These are phyloP conservation scores for Microvelia longipes DNA, from an alignment of 1,140 invertebrate species.

Conservation along the genomic window DNA sequence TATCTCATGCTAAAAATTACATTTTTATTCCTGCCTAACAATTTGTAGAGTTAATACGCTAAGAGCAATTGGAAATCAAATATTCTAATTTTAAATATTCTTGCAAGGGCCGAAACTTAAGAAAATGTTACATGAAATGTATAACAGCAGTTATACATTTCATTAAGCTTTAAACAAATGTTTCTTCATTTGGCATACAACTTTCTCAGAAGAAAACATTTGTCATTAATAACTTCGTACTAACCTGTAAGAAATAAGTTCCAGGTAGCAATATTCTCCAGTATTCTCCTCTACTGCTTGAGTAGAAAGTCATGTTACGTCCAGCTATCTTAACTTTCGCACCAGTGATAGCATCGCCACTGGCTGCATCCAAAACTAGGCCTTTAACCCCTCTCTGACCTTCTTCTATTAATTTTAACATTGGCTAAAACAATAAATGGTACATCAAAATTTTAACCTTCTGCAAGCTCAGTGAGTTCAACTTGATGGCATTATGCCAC, in stretches of 20 bases:
- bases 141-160: too few relatives aligned
- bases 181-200: too few relatives aligned
- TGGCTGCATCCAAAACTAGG: background rate
- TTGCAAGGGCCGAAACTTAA: too few relatives aligned
- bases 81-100: too few relatives aligned
- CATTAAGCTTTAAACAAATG: too few relatives aligned
- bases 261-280: conserved; percentile 23
- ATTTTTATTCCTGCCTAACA: too few relatives aligned
- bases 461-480: background rate
- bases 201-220: too few relatives aligned
- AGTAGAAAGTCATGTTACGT: background rate
- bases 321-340: background rate
- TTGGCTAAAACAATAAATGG: conserved; percentile 36
- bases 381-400: conserved; percentile 6
- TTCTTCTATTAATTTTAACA: conserved; percentile 51
- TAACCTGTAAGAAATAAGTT: conserved; percentile 15
- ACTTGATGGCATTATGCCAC: background rate
- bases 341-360: background rate
- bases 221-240: too few relatives aligned
- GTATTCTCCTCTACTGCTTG: conserved; percentile 6
- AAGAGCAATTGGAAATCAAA: too few relatives aligned
- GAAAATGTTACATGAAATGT: too few relatives aligned
- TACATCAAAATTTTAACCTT: background rate
- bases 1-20: too few relatives aligned
- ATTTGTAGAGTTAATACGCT: too few relatives aligned